These are phyloP conservation scores for Parnassius smintheus DNA, from an alignment of 2,888 invertebrate species.

Conservation along the genomic window DNA sequence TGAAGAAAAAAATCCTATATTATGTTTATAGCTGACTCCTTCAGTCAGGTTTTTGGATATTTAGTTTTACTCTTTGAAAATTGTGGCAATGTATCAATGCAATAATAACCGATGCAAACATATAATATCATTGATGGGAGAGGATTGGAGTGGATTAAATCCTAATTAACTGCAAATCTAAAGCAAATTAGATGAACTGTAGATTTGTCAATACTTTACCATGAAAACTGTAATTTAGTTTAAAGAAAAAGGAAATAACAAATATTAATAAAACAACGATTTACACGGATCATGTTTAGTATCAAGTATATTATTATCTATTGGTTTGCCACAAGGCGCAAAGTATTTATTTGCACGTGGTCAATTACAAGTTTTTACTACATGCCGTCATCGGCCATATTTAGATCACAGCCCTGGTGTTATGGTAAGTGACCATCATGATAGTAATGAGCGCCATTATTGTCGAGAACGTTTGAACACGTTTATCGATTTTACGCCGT, in stretches of 20 bases:
- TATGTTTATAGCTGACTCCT: no score
- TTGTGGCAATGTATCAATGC: no score
- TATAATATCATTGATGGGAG: no score
- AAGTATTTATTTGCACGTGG: slow-evolving; percentile 37
- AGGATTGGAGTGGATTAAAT: no score
- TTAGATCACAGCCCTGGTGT: slow-evolving; percentile 22
- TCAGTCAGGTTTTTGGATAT: no score
- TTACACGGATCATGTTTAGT: not conserved
- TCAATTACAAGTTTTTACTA: slow-evolving; percentile 33
- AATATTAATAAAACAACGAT: not conserved
- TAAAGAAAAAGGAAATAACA: not conserved
- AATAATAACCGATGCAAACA: no score
- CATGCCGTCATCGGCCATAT: slow-evolving; percentile 32
- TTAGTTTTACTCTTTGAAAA: no score
- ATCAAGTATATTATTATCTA: not conserved
- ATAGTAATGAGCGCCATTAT: slow-evolving; percentile 27
- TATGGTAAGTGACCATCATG: slow-evolving; percentile 26
- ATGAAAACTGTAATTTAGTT: not conserved
- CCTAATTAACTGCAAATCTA: no score
- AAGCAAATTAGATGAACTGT: no score
- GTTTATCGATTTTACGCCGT: slow-evolving; percentile 21
- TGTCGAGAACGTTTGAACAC: slow-evolving; percentile 20
- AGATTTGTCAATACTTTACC: not conserved
- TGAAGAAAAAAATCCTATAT: no score
- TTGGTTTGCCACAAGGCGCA: slow-evolving; percentile 7